Base-by-base conservation (phyloP, 2,113 vertebrate genomes). In the Oriolus oriolus region DNA sequence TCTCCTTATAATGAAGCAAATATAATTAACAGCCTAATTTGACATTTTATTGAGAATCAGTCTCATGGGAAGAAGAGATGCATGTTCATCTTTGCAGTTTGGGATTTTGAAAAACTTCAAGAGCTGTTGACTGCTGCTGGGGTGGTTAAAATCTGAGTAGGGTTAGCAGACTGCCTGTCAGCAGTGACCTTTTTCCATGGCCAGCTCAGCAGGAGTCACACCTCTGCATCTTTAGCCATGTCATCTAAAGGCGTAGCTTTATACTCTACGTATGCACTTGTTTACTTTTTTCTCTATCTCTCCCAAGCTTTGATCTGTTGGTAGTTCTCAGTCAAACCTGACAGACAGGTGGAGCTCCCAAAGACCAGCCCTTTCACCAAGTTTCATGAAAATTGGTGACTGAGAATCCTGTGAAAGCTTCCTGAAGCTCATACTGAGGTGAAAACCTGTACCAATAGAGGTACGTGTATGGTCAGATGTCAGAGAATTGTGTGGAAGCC, bases 1-100 rank as follows among this genome's bases (percentile, higher is more conserved):
- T 84, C 64, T 93, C 37, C 54, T 78, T 70, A 31, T 88, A 69
- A 73, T 66, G 73, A 65, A 68, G 60, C 89, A 93, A 95, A 90
- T 92, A 74, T 64, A 93, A 93, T 95, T 95, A 86, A 70, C 68
- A 52, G 59, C 64, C 84, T 69, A 74, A 84, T 90, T 90, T 82
- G 89, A 89, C 84, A 71, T 95, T 84, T 95, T 94, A 21, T 85
- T 60, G 87, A 81, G 80, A 80, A 35, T 75, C 73, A 52, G 56
- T 71, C 80, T 94, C 33, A 13, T 5, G 49, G 86, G 61, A 84
- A 78, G 69, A 75, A 47, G 39, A 78, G 41, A 33, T 68, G 31
- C 61, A 10, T 27, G 20, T 31, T 79, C 44, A 37, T 82, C 54
- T 64, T 73, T 44, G 35, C 54, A 39, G 30, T 56, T 14, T 7